A percentile compares a stretch with the other conserved stretches of the same genome.
Conservation (phyloP, 2,797 vertebrate genomes). For the Sebastes goodei region DNA sequence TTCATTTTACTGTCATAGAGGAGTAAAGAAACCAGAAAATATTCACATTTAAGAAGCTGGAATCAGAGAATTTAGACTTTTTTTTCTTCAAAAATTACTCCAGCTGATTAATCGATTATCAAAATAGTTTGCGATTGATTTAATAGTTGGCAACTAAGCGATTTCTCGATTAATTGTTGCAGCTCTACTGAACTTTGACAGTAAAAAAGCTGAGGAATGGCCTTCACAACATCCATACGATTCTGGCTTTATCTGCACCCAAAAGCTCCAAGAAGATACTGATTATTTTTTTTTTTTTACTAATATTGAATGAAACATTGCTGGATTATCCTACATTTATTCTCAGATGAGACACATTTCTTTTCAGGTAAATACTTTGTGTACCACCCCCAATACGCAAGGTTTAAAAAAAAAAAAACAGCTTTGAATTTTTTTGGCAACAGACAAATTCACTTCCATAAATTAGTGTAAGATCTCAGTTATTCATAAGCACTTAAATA, state of each 20-base stretch:
- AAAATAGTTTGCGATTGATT: no score
- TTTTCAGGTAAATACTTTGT: not conserved
- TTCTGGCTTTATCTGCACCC: not conserved
- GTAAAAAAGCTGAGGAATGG: not conserved
- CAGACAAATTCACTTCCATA: slow-evolving; percentile 6
- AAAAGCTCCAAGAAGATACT: not conserved
- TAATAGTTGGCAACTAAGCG: no score
- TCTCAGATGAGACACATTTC: not conserved
- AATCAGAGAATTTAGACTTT: no score
- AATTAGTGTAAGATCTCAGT: slow-evolving; percentile 1
- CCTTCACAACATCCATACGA: not conserved
- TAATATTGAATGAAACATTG: not conserved
- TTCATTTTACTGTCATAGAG: no score
- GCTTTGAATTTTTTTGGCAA: not conserved
- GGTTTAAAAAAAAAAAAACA: not conserved
- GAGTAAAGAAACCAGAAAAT: no score
- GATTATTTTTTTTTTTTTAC: not conserved
- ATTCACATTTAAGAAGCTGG: no score
- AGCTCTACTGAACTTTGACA: not conserved
- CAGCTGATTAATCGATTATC: no score
- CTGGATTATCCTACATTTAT: not conserved
- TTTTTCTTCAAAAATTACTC: no score
- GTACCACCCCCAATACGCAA: not conserved
- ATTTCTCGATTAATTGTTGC: not conserved
- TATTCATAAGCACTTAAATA: slow-evolving; percentile 29